Evolutionary conservation across 2,113 vertebrate species (phyloP).

Genomic region (Solea solea): DNA sequence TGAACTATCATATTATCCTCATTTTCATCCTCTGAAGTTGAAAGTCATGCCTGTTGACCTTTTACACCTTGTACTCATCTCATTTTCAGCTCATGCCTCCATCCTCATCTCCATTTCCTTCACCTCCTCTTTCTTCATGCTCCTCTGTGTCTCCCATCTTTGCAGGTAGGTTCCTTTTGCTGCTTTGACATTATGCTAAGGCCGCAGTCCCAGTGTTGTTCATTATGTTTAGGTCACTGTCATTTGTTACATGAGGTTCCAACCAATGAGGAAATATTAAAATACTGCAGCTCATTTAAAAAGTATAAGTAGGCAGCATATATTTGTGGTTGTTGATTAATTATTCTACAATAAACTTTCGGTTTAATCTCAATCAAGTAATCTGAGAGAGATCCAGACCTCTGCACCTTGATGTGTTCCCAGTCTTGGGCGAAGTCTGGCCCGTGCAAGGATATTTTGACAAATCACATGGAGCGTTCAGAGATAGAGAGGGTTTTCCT

Average conservation of each 20-base stretch:
- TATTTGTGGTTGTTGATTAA: too few relatives aligned
- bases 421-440: too few relatives aligned
- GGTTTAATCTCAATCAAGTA: too few relatives aligned
- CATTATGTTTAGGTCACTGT: background rate
- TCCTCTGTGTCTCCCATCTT: slow-evolving; percentile 33
- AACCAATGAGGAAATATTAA: background rate
- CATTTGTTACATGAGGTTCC: background rate
- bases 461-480: too few relatives aligned
- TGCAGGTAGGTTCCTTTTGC: slow-evolving; percentile 49
- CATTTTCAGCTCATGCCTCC: slow-evolving; percentile 55
- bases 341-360: too few relatives aligned
- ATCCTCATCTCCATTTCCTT: slow-evolving; percentile 53
- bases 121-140: slow-evolving; percentile 51
- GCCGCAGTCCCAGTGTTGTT: background rate
- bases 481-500: too few relatives aligned
- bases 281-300: too few relatives aligned
- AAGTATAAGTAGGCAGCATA: too few relatives aligned
- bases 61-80: slow-evolving; percentile 59
- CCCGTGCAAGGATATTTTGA: too few relatives aligned
- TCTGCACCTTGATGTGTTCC: too few relatives aligned
- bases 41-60: slow-evolving; percentile 53
- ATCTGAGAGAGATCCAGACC: too few relatives aligned
- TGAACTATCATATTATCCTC: slow-evolving; percentile 17
- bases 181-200: background rate
- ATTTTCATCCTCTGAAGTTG: slow-evolving; percentile 20